Percentiles rank a stretch among this genome's conserved stretches.
phyloP scores from a whole-genome alignment of 2,888 invertebrate genomes.

The Stramonita haemastoma region DNA sequence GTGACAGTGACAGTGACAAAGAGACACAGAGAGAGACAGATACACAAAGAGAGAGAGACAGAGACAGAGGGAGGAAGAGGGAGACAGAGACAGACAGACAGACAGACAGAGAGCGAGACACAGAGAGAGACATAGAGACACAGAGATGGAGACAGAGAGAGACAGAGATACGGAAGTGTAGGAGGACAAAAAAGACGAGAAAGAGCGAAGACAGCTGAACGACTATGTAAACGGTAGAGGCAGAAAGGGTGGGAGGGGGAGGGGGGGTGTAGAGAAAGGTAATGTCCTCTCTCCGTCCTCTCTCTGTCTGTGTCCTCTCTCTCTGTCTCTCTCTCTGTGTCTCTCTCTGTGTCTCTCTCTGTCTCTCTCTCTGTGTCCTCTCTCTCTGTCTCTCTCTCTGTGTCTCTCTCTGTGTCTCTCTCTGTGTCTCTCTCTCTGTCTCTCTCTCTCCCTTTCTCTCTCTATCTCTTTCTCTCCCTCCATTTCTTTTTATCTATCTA shows the following conservation, averaged over 20 bases:
- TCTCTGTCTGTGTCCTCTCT: neutral
- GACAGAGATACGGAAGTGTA: neutral
- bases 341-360: neutral
- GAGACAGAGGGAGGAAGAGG: neutral
- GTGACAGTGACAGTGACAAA: neutral
- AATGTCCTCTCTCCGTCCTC: neutral
- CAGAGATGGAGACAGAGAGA: no score
- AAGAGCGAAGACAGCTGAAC: no score
- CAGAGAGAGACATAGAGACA: slow-evolving; percentile 9
- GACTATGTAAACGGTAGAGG: no score
- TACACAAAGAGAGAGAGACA: neutral
- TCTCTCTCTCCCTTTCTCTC: neutral
- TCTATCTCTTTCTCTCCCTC: neutral
- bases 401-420: slow-evolving; percentile 16
- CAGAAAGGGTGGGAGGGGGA: no score
- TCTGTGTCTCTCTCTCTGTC: neutral
- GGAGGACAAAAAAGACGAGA: neutral
- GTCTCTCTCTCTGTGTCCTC: neutral
- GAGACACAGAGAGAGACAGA: neutral
- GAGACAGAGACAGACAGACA: neutral
- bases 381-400: neutral
- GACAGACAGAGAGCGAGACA: neutral
- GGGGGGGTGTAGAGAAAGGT: no score
- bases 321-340: neutral
- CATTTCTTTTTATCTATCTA: no score